Evolutionary conservation across 2,113 vertebrate genomes (phyloP), one percentile per base, ranked within the genome.

Genomic region (Lepisosteus oculatus): DNA sequence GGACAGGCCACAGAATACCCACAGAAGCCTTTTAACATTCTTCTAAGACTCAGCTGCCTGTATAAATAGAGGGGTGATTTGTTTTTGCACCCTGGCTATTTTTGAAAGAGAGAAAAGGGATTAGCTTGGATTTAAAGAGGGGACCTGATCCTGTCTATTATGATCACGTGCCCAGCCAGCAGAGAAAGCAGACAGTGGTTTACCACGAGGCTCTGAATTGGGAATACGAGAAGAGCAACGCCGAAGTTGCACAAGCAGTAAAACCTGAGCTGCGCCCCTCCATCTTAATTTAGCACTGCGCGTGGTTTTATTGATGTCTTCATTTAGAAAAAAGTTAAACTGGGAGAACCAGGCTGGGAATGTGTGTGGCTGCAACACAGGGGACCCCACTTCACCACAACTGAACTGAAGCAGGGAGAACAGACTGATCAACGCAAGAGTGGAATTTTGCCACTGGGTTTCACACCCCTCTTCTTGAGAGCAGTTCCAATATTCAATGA

Each of bases 1-100:
- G 67, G 70, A 77, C 76, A 75, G 79, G 80, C 85, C 77, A 84
- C 70, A 70, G 68, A 80, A 81, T 15, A 72, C 83, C 68, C 67
- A 71, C 62, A 75, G 77, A 79, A 79, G 81, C 80, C 81, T 81
- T 83, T 79, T 83, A 80, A 84, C 82, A 86, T 84, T 75, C 78
- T 75, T 78, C 65, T 67, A 9, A 65, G 13, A 71, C 79, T 84
- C 77, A 76, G 61, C 79, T 81, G 77, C 72, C 72, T 74, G 81
- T 81, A 83, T 72, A 78, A 82, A 80, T 76, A 79, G 81, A 80
- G 61, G 15, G 68, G 41, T 43, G 59, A 55, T 61, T 68, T n/a
- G 43, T 42, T 63, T 61, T 68, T 61, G 15, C 55, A 41, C 65
- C 43, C 43, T 29, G 63, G 65, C 51, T 47, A 29, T 17, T 56